These are phyloP conservation scores for Apostichopus japonicus DNA, from an alignment of 35 echinoderm and acorn worm species.

Conservation along the genomic window DNA sequence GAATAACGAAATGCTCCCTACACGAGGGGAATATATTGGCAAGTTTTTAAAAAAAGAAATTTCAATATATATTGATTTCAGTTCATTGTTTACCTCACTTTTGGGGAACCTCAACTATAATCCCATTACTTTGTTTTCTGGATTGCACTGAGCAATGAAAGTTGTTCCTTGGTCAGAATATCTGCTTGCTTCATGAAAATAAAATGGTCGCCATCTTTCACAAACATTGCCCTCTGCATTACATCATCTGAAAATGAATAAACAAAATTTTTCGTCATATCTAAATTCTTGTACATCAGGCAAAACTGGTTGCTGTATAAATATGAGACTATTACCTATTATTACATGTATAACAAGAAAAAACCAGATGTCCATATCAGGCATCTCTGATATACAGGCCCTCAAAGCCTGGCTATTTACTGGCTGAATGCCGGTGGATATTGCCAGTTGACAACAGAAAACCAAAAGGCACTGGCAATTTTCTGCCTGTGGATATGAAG, in stretches of 20 bases:
- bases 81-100: too few relatives aligned
- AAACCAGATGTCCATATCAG: neutral
- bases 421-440: too few relatives aligned
- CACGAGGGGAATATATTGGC: neutral
- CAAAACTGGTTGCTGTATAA: too few relatives aligned
- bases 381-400: neutral
- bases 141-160: slow-evolving; percentile 43
- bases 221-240: slow-evolving; percentile 41
- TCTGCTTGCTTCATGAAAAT: slow-evolving; percentile 43
- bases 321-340: neutral
- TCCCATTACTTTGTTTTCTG: neutral
- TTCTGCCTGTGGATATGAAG: too few relatives aligned
- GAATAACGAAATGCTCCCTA: neutral
- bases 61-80: too few relatives aligned
- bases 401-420: too few relatives aligned
- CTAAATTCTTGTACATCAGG: too few relatives aligned
- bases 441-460: too few relatives aligned
- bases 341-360: neutral
- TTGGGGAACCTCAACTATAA: too few relatives aligned
- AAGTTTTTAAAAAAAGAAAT: neutral
- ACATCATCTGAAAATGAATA: slow-evolving; percentile 8
- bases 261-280: neutral
- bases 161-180: neutral
- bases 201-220: slow-evolving; percentile 38
- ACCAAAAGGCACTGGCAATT: too few relatives aligned